Base-by-base conservation (phyloP, 2,888 invertebrate species). In the Notocelia uddmanniana region DNA sequence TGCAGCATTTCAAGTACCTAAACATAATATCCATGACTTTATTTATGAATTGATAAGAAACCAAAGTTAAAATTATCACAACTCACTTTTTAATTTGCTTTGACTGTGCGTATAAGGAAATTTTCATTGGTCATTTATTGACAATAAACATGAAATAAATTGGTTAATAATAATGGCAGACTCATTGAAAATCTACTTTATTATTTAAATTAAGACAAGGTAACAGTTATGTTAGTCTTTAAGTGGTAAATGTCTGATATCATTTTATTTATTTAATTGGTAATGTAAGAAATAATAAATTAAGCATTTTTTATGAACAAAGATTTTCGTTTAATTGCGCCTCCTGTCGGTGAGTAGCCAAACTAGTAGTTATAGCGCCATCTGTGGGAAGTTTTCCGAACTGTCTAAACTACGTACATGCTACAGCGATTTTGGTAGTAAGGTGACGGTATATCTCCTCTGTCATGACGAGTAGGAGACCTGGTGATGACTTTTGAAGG, bases 291-390 rank as follows among this genome's bases (percentile, higher is more conserved):
- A 31, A 8, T 11, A 67, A 34, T 54, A 59, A 71, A 72, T 48
- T 23, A 21, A 52, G 9, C 6, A 10, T 60, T 60, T 59, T 37
- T 26, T 60, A 60, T 23, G n/a, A 31, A 37, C n/a, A 62, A n/a
- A 58, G 21, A 62, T 54, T 62, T 69, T 45, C 37, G 18, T 50
- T 50, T 18, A 2, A 23, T 26, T 79, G 59, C 76, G 81, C 77
- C 82, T 84, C 81, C 84, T 84, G 50, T 76, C 57, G 63, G 6
- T 26, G 31, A 74, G 54, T 79, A 76, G 74, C 60, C 3, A 18
- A 10, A 34, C 18, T 31, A 37, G 45, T 57, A 78, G 69, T 21
- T 69, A 66, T 2, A 64, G 21, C 64, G 64, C 21, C 64, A 52
- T 8, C 64, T 64, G 15, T 54, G 10, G 19, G 10, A 37, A 21